A percentile compares a stretch with the other conserved stretches of the same genome.
Evolutionary conservation across 1,140 invertebrate genomes (phyloP).

Genomic region (Holotrichia oblita): DNA sequence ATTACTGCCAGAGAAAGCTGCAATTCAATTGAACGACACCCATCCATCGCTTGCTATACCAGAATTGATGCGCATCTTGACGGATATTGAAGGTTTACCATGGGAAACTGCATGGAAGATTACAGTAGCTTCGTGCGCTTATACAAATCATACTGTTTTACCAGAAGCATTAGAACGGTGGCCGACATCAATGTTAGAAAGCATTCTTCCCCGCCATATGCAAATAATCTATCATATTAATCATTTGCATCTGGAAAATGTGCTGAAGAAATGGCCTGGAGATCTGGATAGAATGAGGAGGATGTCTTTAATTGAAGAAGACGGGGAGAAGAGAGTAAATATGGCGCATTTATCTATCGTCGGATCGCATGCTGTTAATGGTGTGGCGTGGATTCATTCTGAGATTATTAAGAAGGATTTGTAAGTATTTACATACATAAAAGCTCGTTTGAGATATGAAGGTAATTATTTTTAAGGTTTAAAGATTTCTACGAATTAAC

Average conservation of each 20-base stretch:
- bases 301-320: constrained; percentile 96
- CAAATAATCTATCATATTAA: constrained; percentile 99
- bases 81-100: constrained; percentile 91
- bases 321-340: constrained; percentile 95
- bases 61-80: constrained; percentile 94
- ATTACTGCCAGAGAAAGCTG: constrained; percentile 95
- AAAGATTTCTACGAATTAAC: constrained; percentile 94
- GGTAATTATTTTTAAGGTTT: constrained; percentile 67
- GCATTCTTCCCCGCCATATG: constrained; percentile 93
- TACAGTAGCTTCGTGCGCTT: constrained; percentile 88
- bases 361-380: constrained; percentile 97
- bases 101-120: constrained; percentile 98
- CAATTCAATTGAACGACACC: constrained; percentile 98
- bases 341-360: constrained; percentile 98
- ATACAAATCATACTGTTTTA: constrained; percentile 99
- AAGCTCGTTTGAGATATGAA: constrained; percentile 31
- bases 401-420: constrained; percentile 91
- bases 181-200: constrained; percentile 89
- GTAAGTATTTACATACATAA: constrained; percentile 66
- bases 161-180: constrained; percentile 98
- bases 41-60: constrained; percentile 97
- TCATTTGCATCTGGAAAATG: constrained; percentile 80
- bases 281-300: constrained; percentile 87
- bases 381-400: constrained; percentile 97
- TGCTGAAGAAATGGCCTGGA: constrained; percentile 81